Evolutionary conservation across 2,888 invertebrate species (phyloP).

Genomic region (Phaedon cochleariae): DNA sequence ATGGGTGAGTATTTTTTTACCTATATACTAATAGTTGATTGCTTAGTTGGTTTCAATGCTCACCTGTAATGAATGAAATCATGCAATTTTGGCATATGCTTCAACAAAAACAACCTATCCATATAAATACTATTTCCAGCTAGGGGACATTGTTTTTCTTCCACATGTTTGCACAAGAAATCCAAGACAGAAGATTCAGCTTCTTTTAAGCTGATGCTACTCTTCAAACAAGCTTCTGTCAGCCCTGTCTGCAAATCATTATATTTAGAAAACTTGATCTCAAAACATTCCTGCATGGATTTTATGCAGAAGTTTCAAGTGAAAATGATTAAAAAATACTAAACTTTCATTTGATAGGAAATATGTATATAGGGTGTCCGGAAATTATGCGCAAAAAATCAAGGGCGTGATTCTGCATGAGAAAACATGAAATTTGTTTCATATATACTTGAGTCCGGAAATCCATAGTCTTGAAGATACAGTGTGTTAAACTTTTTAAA

Average conservation of each 20-base stretch:
- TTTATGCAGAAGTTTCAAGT: no score
- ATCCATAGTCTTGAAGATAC: no score
- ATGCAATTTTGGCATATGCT: slow-evolving; percentile 83
- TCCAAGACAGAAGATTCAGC: slow-evolving; percentile 78
- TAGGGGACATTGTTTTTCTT: slow-evolving; percentile 72
- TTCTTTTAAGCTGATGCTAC: slow-evolving; percentile 59
- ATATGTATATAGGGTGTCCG: no score
- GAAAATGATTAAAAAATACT: no score
- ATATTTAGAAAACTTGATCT: background rate
- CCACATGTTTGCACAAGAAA: slow-evolving; percentile 72
- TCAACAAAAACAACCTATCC: slow-evolving; percentile 83
- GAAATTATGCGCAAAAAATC: no score
- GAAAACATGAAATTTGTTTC: no score
- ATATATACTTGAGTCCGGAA: no score
- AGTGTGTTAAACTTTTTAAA: no score
- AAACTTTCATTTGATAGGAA: no score
- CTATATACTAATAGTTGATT: slow-evolving; percentile 12
- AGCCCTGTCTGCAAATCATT: slow-evolving; percentile 78
- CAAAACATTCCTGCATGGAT: no score
- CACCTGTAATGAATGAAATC: slow-evolving; percentile 74
- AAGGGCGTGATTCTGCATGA: no score
- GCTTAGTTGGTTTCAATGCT: background rate
- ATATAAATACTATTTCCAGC: slow-evolving; percentile 90
- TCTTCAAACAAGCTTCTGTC: slow-evolving; percentile 72
- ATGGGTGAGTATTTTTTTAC: no score